Base-by-base conservation (phyloP, 2,797 vertebrate species). In the Eulemur albifrons region DNA sequence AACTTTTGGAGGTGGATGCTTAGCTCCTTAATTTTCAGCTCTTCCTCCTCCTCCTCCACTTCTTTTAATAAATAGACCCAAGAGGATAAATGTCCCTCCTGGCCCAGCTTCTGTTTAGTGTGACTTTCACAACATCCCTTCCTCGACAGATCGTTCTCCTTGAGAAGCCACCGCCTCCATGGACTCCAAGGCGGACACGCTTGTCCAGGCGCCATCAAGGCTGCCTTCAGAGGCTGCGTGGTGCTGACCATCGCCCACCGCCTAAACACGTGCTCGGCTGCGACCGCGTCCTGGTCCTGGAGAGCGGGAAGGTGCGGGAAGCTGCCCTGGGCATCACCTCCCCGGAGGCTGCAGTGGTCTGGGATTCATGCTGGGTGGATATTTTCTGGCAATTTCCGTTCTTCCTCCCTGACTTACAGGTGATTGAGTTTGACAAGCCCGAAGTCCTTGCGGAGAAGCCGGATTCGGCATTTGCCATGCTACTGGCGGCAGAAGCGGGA, bases 131-230 rank as follows among this genome's bases (percentile, higher is more conserved):
- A n/a, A 5, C 0, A 0, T 43, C 45, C 67, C 79, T 95, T 96
- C 15, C 73, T 59, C 15, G 4, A 45, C 96, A 99, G 99, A 99
- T 99, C 94, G 99, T 99, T 84, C 81, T 99, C 30, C 96, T 99
- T 50, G 99, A 99, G 99, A 99, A 97, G 99, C 99, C 6, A 99
- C 99, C 0, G 99, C 99, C 2, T 99, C 99, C 69, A 99, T 99
- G 35, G 99, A 99, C 91, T 98, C 99, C 0, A 99, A 99, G 98
- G 99, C 99, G 0, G 99, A 99, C n/a, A n/a, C 92, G 48, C 97
- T 99, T 88, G 99, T 99, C 87, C 99, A 99, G 97, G 93, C 95
- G 99, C 99, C 65, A 99, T 99, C 97, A 98, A 98, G 90, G 98
- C 99, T 0, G 98, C 98, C 57, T 99, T 99, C 73, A 92, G 96